A percentile compares a stretch with the other conserved stretches of the same genome.
phyloP scores from a whole-genome alignment of 2,888 invertebrate species.

The Theristus sp. region DNA sequence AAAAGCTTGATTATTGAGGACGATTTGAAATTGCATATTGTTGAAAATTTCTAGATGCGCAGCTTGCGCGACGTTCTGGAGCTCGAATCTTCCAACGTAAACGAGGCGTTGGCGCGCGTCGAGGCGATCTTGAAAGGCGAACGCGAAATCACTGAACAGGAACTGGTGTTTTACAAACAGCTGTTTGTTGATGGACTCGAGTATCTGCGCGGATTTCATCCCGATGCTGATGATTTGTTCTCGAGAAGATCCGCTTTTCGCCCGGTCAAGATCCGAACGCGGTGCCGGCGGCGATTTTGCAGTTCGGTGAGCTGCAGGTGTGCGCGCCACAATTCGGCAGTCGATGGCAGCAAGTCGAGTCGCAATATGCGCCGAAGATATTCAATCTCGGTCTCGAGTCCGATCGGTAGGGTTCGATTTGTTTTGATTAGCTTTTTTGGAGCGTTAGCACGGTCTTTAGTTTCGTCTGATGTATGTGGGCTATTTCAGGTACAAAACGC shows the following conservation, averaged over 20 bases:
- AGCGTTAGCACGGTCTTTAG: no score
- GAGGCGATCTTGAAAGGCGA: slow-evolving; percentile 41
- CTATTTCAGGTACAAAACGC: neutral
- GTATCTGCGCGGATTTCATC: slow-evolving; percentile 60
- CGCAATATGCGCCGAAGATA: slow-evolving; percentile 21
- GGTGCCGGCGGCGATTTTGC: slow-evolving; percentile 57
- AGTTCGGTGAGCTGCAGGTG: slow-evolving; percentile 73
- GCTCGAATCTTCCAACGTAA: slow-evolving; percentile 78
- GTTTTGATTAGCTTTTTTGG: neutral
- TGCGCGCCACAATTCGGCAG: slow-evolving; percentile 37
- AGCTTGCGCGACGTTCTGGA: slow-evolving; percentile 79
- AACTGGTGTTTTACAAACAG: slow-evolving; percentile 75
- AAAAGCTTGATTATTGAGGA: no score
- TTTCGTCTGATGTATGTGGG: no score
- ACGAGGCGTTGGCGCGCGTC: slow-evolving; percentile 84
- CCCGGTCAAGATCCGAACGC: slow-evolving; percentile 41
- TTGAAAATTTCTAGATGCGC: slow-evolving; percentile 37
- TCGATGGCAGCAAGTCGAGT: slow-evolving; percentile 17
- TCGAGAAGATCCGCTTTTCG: slow-evolving; percentile 41
- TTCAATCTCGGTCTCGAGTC: slow-evolving; percentile 18
- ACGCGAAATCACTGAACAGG: slow-evolving; percentile 51
- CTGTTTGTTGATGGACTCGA: slow-evolving; percentile 86
- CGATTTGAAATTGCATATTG: no score
- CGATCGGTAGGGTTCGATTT: slow-evolving; percentile 7
- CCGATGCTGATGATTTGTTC: slow-evolving; percentile 41